Base-by-base conservation (phyloP, 2,113 vertebrate species). In the Rhinogobius similis region DNA sequence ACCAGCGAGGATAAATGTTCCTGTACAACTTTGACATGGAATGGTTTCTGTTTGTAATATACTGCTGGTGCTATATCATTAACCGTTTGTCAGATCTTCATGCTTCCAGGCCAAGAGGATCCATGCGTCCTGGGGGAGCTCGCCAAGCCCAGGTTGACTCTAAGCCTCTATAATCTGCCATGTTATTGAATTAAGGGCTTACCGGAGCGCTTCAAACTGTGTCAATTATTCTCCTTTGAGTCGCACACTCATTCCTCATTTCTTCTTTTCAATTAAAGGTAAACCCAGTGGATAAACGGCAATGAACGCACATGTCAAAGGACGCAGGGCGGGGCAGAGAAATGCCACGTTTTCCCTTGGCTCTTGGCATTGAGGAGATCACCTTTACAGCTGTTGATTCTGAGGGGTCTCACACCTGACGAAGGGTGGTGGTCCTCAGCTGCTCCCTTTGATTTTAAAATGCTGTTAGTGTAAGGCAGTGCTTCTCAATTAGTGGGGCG, bases 151-250 rank as follows among this genome's bases (percentile, higher is more conserved):
- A 91, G 88, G 86, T 87, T 76, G 76, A 83, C 88, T 86, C 87
- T 89, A 87, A 90, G 76, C 68, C 81, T 65, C 77, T 82, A 84
- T 92, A 92, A 92, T 91, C 88, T 92, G 81, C 88, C 87, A 86
- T 81, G 83, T 92, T 89, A 93, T 92, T 93, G 79, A 92, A 93
- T 93, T 89, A 90, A 89, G 86, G 77, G 81, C 82, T 93, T 90
- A 89, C 36, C 68, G 50, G 75, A 82, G 77, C 75, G 85, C 73
- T 79, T 73, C 67, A 78, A 56, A 86, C 79, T 78, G 79, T 84
- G 78, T 86, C 80, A 85, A 69, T 90, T 90, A 87, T 88, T 90
- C 74, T 83, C 48, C 67, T 88, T 85, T 89, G 70, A 90, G 59
- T 84, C 75, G 29, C 21, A 71, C 77, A 76, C 78, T 84, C 77